Conservation (phyloP, 2,888 invertebrate genomes). For the Calliopum simillimum region DNA sequence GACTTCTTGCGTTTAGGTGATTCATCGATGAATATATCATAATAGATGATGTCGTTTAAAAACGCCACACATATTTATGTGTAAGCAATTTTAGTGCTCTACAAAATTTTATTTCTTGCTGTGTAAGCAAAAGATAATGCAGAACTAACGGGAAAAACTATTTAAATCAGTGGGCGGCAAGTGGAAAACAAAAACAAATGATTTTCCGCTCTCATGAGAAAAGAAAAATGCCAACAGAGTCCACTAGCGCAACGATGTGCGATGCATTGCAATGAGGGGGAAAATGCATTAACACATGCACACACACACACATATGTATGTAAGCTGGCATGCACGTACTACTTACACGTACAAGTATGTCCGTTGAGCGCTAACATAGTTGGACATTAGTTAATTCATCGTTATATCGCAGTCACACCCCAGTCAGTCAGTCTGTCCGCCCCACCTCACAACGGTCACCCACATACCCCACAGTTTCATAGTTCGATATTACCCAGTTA, state of each 20-base stretch:
- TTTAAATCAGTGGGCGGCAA: neutral
- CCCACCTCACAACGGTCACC: neutral
- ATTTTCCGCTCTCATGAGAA: neutral
- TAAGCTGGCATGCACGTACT: slow-evolving; percentile 2
- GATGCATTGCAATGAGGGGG: slow-evolving; percentile 40
- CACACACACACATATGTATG: slow-evolving; percentile 2
- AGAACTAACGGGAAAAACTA: neutral
- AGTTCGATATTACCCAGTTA: neutral
- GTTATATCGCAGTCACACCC: slow-evolving; percentile 48
- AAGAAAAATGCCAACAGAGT: slow-evolving; percentile 13
- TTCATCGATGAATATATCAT: no score
- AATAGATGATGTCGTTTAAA: no score
- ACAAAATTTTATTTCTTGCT: neutral
- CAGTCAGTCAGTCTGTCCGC: no score
- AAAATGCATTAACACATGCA: slow-evolving; percentile 17
- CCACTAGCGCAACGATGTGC: slow-evolving; percentile 40
- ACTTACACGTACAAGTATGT: neutral
- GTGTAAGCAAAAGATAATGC: neutral
- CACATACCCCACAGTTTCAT: neutral
- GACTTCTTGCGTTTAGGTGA: no score
- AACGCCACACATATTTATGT: no score
- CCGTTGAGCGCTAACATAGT: slow-evolving; percentile 53
- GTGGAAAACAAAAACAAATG: slow-evolving; percentile 2
- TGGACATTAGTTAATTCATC: slow-evolving; percentile 58
- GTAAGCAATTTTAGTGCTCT: no score